phyloP scores from a whole-genome alignment of 2,113 vertebrate species.

The Phrynosoma platyrhinos region DNA sequence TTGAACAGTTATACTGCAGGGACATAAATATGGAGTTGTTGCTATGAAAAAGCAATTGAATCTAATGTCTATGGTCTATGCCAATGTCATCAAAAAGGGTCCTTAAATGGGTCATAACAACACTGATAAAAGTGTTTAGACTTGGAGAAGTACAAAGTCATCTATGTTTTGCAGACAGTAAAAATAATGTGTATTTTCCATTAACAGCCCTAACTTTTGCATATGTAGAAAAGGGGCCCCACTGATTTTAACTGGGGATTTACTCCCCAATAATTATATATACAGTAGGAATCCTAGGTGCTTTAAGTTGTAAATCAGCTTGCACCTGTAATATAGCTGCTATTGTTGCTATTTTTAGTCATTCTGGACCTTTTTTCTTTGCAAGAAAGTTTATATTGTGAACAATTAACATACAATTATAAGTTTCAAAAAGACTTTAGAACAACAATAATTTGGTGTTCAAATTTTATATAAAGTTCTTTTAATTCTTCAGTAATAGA shows the following conservation, averaged over 20 bases:
- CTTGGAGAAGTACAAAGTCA: background rate
- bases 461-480: background rate
- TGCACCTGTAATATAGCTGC: background rate
- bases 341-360: background rate
- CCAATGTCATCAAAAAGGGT: background rate
- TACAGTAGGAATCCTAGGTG: background rate
- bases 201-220: background rate
- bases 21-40: background rate
- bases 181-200: background rate
- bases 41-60: background rate
- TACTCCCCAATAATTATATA: background rate
- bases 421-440: background rate
- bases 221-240: background rate
- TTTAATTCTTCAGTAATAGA: slow-evolving; percentile 10
- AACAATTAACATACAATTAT: background rate
- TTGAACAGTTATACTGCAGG: background rate
- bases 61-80: background rate
- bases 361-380: background rate
- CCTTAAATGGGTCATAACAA: background rate
- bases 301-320: background rate
- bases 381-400: background rate
- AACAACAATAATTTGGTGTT: background rate
- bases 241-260: background rate
- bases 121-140: background rate
- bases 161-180: background rate